Conservation (phyloP, 2,888 invertebrate species). For the Cylindroiulus punctatus region DNA sequence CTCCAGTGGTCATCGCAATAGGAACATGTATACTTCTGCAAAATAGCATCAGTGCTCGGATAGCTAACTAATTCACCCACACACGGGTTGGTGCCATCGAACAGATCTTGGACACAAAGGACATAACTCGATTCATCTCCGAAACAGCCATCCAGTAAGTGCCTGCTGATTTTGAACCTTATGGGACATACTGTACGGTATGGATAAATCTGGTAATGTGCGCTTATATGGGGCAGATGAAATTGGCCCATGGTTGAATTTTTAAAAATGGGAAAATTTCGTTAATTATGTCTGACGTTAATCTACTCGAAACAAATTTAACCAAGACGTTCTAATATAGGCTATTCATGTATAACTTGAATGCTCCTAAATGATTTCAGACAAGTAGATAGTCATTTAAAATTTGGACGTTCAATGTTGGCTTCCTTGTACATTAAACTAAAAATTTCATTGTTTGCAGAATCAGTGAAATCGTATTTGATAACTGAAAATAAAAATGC, state of each 20-base stretch:
- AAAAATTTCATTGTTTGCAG: too few relatives aligned
- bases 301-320: too few relatives aligned
- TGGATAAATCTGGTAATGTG: neutral
- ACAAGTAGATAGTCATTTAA: too few relatives aligned
- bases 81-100: neutral
- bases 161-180: neutral
- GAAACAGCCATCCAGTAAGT: neutral
- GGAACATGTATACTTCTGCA: conserved; percentile 26
- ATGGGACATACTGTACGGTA: neutral
- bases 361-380: too few relatives aligned
- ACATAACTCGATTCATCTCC: neutral
- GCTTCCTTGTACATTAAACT: too few relatives aligned
- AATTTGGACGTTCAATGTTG: too few relatives aligned
- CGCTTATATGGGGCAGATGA: neutral
- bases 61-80: neutral
- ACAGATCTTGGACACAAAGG: neutral
- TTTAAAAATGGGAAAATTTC: neutral
- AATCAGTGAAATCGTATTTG: too few relatives aligned
- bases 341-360: too few relatives aligned
- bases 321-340: too few relatives aligned
- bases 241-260: neutral
- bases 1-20: neutral
- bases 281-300: too few relatives aligned
- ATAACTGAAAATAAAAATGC: too few relatives aligned
- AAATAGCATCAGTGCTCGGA: neutral